Base-by-base conservation (phyloP, 2,797 vertebrate genomes). In the Spinus pinus region DNA sequence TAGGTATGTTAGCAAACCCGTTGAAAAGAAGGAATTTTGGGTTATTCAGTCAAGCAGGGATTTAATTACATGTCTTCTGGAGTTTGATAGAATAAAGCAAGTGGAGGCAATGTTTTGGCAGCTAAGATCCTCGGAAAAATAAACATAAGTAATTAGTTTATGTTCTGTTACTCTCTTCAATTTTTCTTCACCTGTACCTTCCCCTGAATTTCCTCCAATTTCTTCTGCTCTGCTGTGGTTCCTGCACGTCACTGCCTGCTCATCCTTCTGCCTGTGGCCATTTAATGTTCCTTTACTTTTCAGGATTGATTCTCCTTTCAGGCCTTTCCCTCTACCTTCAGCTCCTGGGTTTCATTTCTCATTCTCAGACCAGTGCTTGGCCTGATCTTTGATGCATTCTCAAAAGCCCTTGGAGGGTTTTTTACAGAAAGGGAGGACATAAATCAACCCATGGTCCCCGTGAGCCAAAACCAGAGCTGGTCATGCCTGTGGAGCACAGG, bases 21-120 rank as follows among this genome's bases (percentile, higher is more conserved):
- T 64, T 25, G 30, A 83, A 91, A 82, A 81, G 56, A 49, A 35
- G 28, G 79, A 57, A 54, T 7, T 53, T 80, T 75, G 35, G 30
- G 14, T 86, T 92, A 53, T 83, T 90, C 72, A 86, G 35, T 79
- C 33, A 73, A 75, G 56, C 49, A 56, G 25, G n/a, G 17, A 72
- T 58, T 92, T 94, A 82, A 87, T 86, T 85, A n/a, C 60, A 57
- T 60, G 23, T 83, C 35, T 78, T 81, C 23, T 72, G 39, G 18
- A 47, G 6, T 33, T 53, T 89, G 49, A 33, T 64, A 19, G 15
- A 20, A 6, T 61, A 41, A 69, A 86, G n/a, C 37, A 54, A 80
- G 23, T 41, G 39, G 56, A 47, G 44, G 31, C 31, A 54, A 20
- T 69, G 33, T 65, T 94, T 78, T 86, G 69, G 47, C 86, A 75